phyloP scores from a whole-genome alignment of 2,888 invertebrate species.

The Digitonthophagus gazella region DNA sequence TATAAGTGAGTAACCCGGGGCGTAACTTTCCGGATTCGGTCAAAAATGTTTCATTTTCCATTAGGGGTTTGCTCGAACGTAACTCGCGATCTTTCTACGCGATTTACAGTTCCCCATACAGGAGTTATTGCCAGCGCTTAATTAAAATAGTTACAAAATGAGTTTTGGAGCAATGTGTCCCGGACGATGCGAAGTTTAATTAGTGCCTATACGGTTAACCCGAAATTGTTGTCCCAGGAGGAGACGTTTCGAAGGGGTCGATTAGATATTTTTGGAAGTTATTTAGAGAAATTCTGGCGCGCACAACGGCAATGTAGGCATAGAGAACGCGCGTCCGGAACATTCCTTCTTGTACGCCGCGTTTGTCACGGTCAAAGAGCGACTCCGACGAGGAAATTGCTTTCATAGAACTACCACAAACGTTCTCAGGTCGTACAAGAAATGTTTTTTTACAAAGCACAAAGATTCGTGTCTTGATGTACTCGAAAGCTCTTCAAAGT shows the following conservation, averaged over 20 bases:
- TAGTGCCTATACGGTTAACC: background rate
- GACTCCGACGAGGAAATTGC: background rate
- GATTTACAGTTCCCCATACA: background rate
- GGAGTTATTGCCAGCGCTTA: background rate
- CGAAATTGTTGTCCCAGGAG: background rate
- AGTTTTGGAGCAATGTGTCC: background rate
- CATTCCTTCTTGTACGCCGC: background rate
- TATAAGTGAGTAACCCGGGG: background rate
- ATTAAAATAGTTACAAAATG: background rate
- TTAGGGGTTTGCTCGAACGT: background rate
- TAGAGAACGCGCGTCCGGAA: background rate
- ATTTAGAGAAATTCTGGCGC: background rate
- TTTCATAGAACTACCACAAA: background rate
- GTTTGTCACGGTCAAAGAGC: background rate
- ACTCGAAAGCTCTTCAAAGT: too few relatives aligned
- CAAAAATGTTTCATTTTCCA: background rate
- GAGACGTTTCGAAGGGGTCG: background rate
- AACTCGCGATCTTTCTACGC: background rate
- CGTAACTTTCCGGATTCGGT: background rate
- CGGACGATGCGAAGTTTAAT: background rate
- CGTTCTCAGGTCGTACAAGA: background rate
- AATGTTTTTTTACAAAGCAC: too few relatives aligned
- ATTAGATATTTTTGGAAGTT: background rate
- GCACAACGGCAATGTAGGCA: background rate
- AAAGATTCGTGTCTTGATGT: too few relatives aligned